Conservation (phyloP, 2,113 vertebrate genomes). For the Petrocephalus microphthalmus region DNA sequence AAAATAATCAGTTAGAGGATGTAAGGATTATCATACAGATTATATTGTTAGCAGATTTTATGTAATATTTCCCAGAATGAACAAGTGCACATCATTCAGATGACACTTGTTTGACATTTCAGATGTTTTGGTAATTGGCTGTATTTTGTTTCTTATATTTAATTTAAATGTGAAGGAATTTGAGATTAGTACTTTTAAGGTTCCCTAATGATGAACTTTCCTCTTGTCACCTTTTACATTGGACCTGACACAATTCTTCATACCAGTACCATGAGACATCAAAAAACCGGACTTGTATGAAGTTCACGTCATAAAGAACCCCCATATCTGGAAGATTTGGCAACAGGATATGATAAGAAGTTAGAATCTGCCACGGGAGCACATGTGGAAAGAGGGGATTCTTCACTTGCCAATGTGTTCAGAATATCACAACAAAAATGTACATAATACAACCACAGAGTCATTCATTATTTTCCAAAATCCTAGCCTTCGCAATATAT, state of each 20-base stretch:
- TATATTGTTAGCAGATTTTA: neutral
- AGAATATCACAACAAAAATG: neutral
- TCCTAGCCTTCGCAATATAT: neutral
- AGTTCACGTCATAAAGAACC: neutral
- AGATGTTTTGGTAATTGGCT: neutral
- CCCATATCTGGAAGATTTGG: neutral
- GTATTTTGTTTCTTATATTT: neutral
- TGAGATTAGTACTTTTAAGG: neutral
- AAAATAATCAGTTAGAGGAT: neutral
- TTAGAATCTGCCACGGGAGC: neutral
- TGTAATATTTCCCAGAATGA: neutral
- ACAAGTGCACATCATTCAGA: neutral
- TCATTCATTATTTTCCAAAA: neutral
- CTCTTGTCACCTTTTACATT: conserved; percentile 1
- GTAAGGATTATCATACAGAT: neutral
- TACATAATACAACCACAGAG: neutral
- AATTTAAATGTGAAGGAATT: neutral
- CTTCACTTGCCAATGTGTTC: conserved; percentile 5
- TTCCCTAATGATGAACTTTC: neutral
- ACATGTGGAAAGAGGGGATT: neutral
- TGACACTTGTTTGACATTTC: neutral
- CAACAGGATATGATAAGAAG: neutral
- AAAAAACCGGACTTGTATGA: neutral
- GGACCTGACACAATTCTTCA: conserved; percentile 14
- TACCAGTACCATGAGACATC: neutral